Percentiles rank a stretch among this genome's conserved stretches.
Conservation (phyloP, 2,797 vertebrate species). For the Phylloscopus collybita region DNA sequence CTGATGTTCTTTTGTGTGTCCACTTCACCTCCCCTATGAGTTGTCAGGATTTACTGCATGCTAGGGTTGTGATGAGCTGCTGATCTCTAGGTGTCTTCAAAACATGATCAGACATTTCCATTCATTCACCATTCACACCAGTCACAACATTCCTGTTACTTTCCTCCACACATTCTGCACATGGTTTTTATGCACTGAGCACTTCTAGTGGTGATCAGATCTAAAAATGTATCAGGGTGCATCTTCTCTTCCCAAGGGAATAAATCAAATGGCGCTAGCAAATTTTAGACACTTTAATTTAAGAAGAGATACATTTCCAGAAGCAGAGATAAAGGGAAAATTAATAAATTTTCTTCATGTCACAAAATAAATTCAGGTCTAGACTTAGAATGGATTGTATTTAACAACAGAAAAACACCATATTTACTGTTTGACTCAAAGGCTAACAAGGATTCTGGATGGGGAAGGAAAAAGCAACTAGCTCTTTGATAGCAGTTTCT, state of each 20-base stretch:
- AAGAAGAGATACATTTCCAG: constrained; percentile 25
- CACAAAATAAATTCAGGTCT: constrained; percentile 24
- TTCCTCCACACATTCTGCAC: not conserved
- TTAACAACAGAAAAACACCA: constrained; percentile 12
- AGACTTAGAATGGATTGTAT: constrained; percentile 2
- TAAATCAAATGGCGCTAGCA: constrained; percentile 3
- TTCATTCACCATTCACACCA: not conserved
- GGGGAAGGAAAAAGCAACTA: not conserved
- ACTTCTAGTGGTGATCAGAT: not conserved
- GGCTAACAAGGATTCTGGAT: not conserved
- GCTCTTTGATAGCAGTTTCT: not conserved
- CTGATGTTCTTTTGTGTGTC: not conserved
- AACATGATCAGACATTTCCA: not conserved
- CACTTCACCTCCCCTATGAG: not conserved
- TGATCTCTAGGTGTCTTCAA: not conserved
- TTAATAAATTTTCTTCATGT: constrained; percentile 12
- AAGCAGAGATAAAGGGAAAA: constrained; percentile 9
- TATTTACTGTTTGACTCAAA: not conserved
- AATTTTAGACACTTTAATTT: constrained; percentile 45
- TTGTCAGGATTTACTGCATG: not conserved
- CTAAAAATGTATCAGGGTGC: not conserved
- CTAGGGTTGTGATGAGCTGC: not conserved
- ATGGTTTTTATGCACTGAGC: not conserved
- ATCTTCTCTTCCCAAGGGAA: not conserved
- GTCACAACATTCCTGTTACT: not conserved